phyloP scores from a whole-genome alignment of 2,113 vertebrate genomes.

The Ifrita kowaldi region DNA sequence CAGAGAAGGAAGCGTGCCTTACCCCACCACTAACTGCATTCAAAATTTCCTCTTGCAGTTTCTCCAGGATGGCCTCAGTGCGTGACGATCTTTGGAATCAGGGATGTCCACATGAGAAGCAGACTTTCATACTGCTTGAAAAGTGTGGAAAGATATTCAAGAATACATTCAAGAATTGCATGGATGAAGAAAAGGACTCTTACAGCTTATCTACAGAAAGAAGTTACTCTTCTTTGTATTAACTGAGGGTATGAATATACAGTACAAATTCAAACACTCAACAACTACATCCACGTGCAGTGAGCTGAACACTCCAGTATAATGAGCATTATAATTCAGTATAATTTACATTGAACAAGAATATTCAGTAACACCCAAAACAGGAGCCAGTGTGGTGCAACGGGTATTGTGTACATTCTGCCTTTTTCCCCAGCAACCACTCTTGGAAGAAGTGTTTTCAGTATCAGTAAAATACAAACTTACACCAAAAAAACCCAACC shows the following conservation, averaged over 20 bases:
- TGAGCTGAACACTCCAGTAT: background rate
- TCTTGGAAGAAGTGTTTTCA: background rate
- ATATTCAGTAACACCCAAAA: background rate
- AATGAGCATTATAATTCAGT: background rate
- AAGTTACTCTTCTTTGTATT: background rate
- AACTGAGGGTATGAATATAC: background rate
- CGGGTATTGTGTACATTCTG: accelerated
- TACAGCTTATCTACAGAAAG: background rate
- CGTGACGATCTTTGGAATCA: background rate
- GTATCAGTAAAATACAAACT: background rate
- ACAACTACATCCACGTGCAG: accelerated
- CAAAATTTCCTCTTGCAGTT: background rate
- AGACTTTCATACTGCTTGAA: background rate
- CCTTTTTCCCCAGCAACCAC: background rate
- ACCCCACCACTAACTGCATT: background rate
- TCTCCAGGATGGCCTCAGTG: background rate
- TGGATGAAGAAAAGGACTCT: background rate
- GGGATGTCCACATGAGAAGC: background rate
- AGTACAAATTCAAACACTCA: background rate
- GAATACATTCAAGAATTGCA: background rate
- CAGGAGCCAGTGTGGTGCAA: background rate
- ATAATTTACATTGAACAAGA: background rate
- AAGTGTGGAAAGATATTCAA: background rate
- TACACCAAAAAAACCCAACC: background rate
- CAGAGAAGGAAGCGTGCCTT: background rate